Evolutionary conservation across 2,113 vertebrate species (phyloP).

Genomic region (Gallinago undulata): DNA sequence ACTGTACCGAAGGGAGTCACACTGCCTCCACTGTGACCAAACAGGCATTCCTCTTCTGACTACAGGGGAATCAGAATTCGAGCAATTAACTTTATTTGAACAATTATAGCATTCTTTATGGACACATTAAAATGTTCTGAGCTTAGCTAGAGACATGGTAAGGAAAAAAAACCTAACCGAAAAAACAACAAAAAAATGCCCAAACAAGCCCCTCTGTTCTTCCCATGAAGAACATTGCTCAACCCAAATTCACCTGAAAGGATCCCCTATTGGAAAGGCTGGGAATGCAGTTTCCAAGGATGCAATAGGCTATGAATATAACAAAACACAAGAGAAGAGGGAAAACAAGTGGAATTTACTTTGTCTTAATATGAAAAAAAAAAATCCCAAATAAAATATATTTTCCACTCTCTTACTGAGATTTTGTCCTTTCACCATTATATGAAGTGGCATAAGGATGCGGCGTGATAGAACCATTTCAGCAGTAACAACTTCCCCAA

Average conservation of each 20-base stretch:
- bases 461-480: neutral
- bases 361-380: neutral
- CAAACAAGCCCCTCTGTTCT: neutral
- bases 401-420: neutral
- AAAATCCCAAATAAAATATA: neutral
- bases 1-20: neutral
- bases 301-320: rapidly evolving
- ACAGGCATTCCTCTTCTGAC: neutral
- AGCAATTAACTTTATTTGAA: neutral
- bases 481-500: neutral
- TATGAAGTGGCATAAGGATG: neutral
- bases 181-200: neutral
- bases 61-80: neutral
- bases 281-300: neutral
- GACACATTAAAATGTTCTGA: neutral
- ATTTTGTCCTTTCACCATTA: neutral
- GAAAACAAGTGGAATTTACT: neutral
- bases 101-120: neutral
- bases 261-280: neutral
- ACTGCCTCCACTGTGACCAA: neutral
- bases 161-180: neutral
- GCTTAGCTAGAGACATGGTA: neutral
- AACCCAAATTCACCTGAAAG: neutral
- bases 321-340: neutral
- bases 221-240: neutral